Percentiles rank a stretch among this genome's conserved stretches.
phyloP scores from a whole-genome alignment of 2,113 vertebrate genomes.

The Varanus komodoensis region DNA sequence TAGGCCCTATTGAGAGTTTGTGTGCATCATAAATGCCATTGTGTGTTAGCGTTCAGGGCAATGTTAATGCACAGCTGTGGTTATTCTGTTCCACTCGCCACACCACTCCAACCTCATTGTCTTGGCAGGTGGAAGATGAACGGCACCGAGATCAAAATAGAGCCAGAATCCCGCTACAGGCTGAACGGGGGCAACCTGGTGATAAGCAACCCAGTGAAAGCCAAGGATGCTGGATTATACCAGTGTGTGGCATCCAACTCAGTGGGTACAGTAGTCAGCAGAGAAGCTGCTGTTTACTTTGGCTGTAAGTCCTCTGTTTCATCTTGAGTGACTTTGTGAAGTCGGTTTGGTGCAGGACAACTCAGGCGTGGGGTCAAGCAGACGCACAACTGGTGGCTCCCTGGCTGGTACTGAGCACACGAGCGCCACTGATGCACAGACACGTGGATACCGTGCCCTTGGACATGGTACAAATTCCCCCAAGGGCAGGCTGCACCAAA shows the following conservation, averaged over 20 bases:
- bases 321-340: not conserved
- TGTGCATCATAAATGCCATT: not conserved
- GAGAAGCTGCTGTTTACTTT: slow-evolving; percentile 90
- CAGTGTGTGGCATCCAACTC: slow-evolving; percentile 94
- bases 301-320: slow-evolving; percentile 87
- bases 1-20: slow-evolving; percentile 18
- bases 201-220: slow-evolving; percentile 85
- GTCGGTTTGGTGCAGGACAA: not conserved
- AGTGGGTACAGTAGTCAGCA: slow-evolving; percentile 92
- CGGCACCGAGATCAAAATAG: slow-evolving; percentile 87
- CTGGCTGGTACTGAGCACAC: not conserved
- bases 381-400: no score
- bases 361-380: no score
- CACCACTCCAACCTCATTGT: not conserved
- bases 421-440: not conserved
- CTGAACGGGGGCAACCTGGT: slow-evolving; percentile 92
- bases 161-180: slow-evolving; percentile 83
- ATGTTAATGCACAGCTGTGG: fast-evolving
- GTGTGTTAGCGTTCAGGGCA: not conserved
- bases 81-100: not conserved
- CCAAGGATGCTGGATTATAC: slow-evolving; percentile 89
- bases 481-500: not conserved
- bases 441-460: not conserved
- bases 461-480: not conserved
- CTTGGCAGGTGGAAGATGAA: slow-evolving; percentile 92